Evolutionary conservation across 1,140 invertebrate species (phyloP).

Genomic region (Oryzaephilus surinamensis): DNA sequence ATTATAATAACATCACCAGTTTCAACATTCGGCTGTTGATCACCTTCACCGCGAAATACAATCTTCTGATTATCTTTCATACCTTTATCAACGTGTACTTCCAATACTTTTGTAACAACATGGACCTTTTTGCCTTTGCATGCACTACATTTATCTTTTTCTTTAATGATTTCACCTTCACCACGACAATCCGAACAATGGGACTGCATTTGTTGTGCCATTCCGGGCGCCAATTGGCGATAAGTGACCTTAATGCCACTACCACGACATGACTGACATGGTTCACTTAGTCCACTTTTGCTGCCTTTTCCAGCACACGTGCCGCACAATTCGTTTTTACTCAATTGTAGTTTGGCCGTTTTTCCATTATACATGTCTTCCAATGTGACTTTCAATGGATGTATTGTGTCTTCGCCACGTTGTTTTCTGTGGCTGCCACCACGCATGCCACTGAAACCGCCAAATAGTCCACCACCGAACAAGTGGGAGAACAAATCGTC

Average conservation of each 20-base stretch:
- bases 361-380: slow-evolving; percentile 89
- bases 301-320: slow-evolving; percentile 77
- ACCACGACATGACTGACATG: slow-evolving; percentile 68
- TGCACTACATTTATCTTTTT: slow-evolving; percentile 67
- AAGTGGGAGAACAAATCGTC: slow-evolving; percentile 56
- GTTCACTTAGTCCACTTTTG: slow-evolving; percentile 58
- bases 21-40: slow-evolving; percentile 75
- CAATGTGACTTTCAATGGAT: slow-evolving; percentile 66
- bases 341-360: slow-evolving; percentile 70
- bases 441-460: slow-evolving; percentile 43
- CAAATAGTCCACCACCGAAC: slow-evolving; percentile 52
- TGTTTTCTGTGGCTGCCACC: slow-evolving; percentile 40
- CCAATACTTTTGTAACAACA: slow-evolving; percentile 64
- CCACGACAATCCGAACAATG: slow-evolving; percentile 59
- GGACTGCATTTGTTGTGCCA: slow-evolving; percentile 76
- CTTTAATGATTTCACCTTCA: slow-evolving; percentile 62
- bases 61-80: slow-evolving; percentile 85
- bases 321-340: slow-evolving; percentile 77
- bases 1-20: slow-evolving; percentile 85
- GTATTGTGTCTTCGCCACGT: slow-evolving; percentile 62
- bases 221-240: slow-evolving; percentile 63
- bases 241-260: slow-evolving; percentile 60
- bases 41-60: slow-evolving; percentile 76
- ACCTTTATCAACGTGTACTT: slow-evolving; percentile 82
- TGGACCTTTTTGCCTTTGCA: slow-evolving; percentile 68